Base-by-base conservation (phyloP, 2,797 vertebrate species). In the Aeoliscus strigatus region DNA sequence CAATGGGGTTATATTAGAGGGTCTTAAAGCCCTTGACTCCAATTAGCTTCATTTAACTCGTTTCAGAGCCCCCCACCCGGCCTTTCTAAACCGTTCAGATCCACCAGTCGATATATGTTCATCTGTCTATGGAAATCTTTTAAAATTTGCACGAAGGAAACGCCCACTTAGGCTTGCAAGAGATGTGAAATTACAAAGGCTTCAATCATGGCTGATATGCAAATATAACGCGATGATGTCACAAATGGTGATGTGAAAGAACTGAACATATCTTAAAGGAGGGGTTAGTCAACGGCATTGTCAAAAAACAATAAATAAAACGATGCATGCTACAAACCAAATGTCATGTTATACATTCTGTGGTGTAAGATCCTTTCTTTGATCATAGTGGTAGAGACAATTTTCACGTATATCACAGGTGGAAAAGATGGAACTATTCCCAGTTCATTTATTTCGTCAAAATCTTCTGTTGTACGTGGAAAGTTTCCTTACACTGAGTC, bases 21-120 rank as follows among this genome's bases (percentile, higher is more conserved):
- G 51, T 48, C 51, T 17, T 31, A 13, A 39, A 71, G 46, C 38
- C 47, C 57, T 66, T 50, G 45, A 48, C 58, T 49, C 21, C 40
- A 10, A 51, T 70, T 64, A 57, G 29, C 26, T 38, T 52, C 40
- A 32, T 39, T 33, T 21, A 13, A n/a, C 32, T 6, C 14, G 18
- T 52, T 16, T 56, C 13, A 10, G 34, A 55, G 25, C 31, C 42
- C 39, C 13, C 14, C 36, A 35, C 34, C 15, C 11, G 11, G 7
- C 14, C 17, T 14, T 7, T 31, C 15, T 11, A 6, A 6, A 25
- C 24, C 24, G 2, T 3, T 25, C 6, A 25, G 9, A 25, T 14
- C 6, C 26, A 36, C 12, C 24, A 9, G 0, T 6, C 21, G 11
- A 8, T 28, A 16, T 14, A 10, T 35, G 33, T 39, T 12, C n/a